Percentiles rank a stretch among this genome's conserved stretches.
phyloP scores from a whole-genome alignment of 2,888 invertebrate genomes.

The Slavum lentiscoides region DNA sequence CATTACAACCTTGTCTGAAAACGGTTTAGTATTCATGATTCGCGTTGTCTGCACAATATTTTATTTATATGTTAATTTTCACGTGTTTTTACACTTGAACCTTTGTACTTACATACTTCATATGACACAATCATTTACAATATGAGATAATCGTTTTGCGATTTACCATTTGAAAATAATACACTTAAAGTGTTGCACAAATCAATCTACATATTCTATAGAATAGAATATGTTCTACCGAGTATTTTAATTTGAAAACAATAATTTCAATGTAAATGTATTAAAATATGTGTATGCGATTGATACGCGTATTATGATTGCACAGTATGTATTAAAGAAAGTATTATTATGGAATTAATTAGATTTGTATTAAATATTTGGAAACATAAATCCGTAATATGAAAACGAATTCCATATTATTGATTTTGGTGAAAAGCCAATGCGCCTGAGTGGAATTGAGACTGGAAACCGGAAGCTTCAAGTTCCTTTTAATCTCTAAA shows the following conservation, averaged over 20 bases:
- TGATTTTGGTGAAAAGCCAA: no score
- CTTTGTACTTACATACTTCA: conserved; percentile 5
- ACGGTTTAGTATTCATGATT: background rate
- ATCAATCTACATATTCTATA: background rate
- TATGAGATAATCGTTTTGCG: background rate
- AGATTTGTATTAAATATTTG: no score
- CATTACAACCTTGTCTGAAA: conserved; percentile 16
- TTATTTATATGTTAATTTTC: background rate
- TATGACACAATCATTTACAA: background rate
- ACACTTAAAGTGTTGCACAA: background rate
- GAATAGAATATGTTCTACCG: background rate
- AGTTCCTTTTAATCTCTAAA: background rate
- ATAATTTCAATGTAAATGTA: background rate
- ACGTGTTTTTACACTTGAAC: background rate
- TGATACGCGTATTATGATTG: no score
- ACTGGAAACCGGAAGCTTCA: background rate
- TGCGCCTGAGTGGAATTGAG: no score
- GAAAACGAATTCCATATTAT: no score
- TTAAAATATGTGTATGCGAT: no score
- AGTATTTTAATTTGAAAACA: background rate
- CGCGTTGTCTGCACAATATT: background rate
- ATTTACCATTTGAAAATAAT: conserved; percentile 19
- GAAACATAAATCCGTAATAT: no score
- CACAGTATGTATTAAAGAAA: no score
- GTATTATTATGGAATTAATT: no score